Percentiles rank a stretch among this genome's conserved stretches.
Evolutionary conservation across 2,797 vertebrate species (phyloP).

Genomic region (Phrynocephalus guinanensis): DNA sequence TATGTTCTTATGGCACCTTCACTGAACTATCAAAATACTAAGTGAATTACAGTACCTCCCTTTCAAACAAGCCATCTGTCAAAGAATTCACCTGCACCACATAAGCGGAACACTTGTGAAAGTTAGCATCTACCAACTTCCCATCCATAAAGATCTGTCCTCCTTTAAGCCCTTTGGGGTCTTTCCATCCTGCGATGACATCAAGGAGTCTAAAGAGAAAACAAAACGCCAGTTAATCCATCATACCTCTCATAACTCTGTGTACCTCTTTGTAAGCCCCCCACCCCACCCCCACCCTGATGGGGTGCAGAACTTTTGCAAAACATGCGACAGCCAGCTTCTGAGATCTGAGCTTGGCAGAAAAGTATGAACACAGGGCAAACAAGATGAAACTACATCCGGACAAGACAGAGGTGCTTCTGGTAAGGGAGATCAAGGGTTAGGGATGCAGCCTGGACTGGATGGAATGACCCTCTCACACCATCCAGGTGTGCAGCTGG

Average conservation of each 20-base stretch:
- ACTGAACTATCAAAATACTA: background rate
- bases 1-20: too few relatives aligned
- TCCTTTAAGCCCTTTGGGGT: conserved; percentile 76
- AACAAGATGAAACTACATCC: too few relatives aligned
- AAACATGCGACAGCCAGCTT: background rate
- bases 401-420: too few relatives aligned
- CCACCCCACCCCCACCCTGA: too few relatives aligned
- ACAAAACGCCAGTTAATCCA: background rate
- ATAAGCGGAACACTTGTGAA: conserved; percentile 83
- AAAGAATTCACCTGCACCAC: conserved; percentile 78
- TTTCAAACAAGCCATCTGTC: background rate
- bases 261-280: too few relatives aligned
- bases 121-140: conserved; percentile 76
- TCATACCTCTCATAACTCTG: background rate
- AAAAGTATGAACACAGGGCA: background rate
- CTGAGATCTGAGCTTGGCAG: background rate
- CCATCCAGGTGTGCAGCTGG: too few relatives aligned
- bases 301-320: background rate
- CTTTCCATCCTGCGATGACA: conserved; percentile 81
- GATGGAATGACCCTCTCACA: too few relatives aligned
- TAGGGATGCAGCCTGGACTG: too few relatives aligned
- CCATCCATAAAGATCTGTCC: conserved; percentile 82
- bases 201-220: conserved; percentile 78
- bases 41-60: background rate
- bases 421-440: too few relatives aligned